Base-by-base conservation (phyloP, 2,113 vertebrate species). In the Bubo bubo region DNA sequence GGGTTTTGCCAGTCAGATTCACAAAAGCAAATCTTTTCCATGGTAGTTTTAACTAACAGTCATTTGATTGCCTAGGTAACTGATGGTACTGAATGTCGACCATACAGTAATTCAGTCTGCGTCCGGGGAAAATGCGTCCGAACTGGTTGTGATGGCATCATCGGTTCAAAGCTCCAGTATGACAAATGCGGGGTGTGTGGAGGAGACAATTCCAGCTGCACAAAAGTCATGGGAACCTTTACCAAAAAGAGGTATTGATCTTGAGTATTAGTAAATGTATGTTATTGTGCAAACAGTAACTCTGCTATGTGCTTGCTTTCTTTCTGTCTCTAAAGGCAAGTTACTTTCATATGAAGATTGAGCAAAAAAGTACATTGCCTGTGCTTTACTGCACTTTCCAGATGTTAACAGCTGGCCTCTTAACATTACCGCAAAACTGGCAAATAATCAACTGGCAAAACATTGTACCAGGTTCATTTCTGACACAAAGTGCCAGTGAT, bases 121-220 rank as follows among this genome's bases (percentile, higher is more conserved):
- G 99, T 99, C 66, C 98, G 98, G 76, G 99, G 99, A 34, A 99
- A 99, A 81, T 99, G 99, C 50, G 97, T 99, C 9, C 98, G 99
- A 8, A 99, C 99, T 0, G 99, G 99, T 68, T 99, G 99, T 2
- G 99, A 99, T 0, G 98, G 99, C 81, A 99, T 99, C 97, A 99
- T 99, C 1, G 99, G 99, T 18, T 99, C 99, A 62, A 99, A 99
- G 96, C 99, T 99, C n/a, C 99, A 99, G 90, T 99, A 98, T 19
- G 99, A 99, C 96, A 99, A 99, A 84, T 99, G 99, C 5, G 99
- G 99, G 0, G 97, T 99, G 26, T 99, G 99, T 39, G 99, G 99
- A 71, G 99, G 99, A 18, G 99, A 99, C 97, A 99, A 99, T 92
- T 99, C 98, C 35, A 99, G 99, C 74, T 99, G 99, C 80, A 97